Percentiles rank a stretch among this genome's conserved stretches.
These are phyloP conservation scores for Hemichromis elongatus DNA, from an alignment of 2,113 vertebrate species.

Conservation along the genomic window DNA sequence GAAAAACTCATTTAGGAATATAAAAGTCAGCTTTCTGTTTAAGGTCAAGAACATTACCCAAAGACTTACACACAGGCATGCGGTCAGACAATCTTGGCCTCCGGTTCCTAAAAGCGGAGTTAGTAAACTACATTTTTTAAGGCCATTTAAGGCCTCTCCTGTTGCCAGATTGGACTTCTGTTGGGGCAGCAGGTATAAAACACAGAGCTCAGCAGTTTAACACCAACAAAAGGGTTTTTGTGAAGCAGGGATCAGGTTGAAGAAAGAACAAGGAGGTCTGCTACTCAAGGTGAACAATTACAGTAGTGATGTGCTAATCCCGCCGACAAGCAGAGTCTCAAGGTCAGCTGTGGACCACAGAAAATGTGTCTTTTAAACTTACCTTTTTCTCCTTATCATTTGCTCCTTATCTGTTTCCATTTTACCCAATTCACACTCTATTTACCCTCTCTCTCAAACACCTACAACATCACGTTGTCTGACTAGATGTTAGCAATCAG, in stretches of 20 bases:
- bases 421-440: neutral
- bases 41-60: neutral
- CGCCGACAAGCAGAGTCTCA: conserved; percentile 42
- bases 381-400: neutral
- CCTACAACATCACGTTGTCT: neutral
- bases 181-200: conserved; percentile 43
- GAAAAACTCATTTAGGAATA: neutral
- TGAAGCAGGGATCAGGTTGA: conserved; percentile 36
- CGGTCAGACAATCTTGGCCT: neutral
- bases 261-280: conserved; percentile 45
- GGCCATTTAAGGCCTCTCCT: neutral
- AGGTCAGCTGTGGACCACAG: conserved; percentile 29
- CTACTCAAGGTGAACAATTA: conserved; percentile 66
- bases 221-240: conserved; percentile 54
- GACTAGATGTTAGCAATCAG: neutral
- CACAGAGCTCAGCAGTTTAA: conserved; percentile 44
- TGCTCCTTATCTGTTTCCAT: neutral
- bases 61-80: neutral
- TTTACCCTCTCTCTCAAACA: neutral
- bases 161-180: conserved; percentile 33
- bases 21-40: conserved; percentile 7
- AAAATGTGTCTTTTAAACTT: conserved; percentile 22
- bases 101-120: neutral
- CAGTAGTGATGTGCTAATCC: conserved; percentile 61
- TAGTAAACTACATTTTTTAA: neutral